Base-by-base conservation (phyloP, 1,140 invertebrate genomes). In the Paraescarpia echinospica region DNA sequence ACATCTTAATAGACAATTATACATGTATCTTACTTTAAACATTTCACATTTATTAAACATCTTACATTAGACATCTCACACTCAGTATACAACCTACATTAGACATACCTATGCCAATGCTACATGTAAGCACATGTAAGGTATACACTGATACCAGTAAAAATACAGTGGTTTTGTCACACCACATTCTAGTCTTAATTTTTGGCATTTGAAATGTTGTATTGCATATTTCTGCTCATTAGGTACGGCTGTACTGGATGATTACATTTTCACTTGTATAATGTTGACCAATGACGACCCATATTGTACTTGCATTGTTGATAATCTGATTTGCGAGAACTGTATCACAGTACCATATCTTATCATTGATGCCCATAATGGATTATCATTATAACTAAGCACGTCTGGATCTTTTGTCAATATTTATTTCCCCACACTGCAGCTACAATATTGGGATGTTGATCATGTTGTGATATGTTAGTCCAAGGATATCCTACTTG, bases 221-320 rank as follows among this genome's bases (percentile, higher is more conserved):
- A 41, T 41, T 41, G 41, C 41, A 41, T 41, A 41, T 41, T 6
- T 41, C 41, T 41, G 41, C 4, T 41, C 12, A 41, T 12, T 41
- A 6, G 41, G 41, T 41, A 41, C 41, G 41, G 41, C 12, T 4
- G 41, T 41, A 41, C 41, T 41, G 41, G 41, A 12, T 41, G 41
- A n/a, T n/a, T n/a, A n/a, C 41, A 41, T 41, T 41, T 41, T 4
- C 41, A 41, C 41, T 41, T 41, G 89, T 93, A 27, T 22, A n/a
- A 27, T 35, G 6, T 35, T 34, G 90, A 18, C 22, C 33, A 48
- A 12, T 41, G 4, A 41, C 12, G 41, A 77, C n/a, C 34, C 89
- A 91, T 91, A 27, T 91, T 91, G 41, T 59, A 89, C 33, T n/a
- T 89, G 33, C 33, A 93, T 31, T 48, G 33, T 48, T 93, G 33